Percentiles rank a stretch among this genome's conserved stretches.
phyloP scores from a whole-genome alignment of 2,888 invertebrate genomes.

The Hydrotaea diabolus region DNA sequence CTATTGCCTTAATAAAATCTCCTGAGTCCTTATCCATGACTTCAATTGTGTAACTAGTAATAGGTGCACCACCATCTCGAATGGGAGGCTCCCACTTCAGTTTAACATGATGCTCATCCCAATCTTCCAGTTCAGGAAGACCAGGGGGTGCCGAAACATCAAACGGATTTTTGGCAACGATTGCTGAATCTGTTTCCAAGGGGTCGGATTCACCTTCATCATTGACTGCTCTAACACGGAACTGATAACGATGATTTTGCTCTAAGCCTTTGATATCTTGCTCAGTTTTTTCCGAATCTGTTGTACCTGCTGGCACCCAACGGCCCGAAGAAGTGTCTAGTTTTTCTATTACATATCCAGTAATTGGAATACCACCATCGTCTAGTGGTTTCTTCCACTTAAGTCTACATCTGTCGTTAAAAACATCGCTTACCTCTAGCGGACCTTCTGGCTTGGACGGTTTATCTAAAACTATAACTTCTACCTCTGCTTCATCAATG shows the following conservation, averaged over 20 bases:
- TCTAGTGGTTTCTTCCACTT: constrained; percentile 98
- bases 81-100: constrained; percentile 95
- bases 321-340: constrained; percentile 93
- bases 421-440: constrained; percentile 93
- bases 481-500: constrained; percentile 95
- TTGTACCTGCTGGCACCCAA: constrained; percentile 93
- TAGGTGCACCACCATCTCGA: constrained; percentile 95
- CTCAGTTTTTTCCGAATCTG: constrained; percentile 90
- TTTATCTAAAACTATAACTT: constrained; percentile 91
- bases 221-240: constrained; percentile 97
- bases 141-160: constrained; percentile 94
- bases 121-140: constrained; percentile 94
- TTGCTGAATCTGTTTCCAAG: constrained; percentile 92
- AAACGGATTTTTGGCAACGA: constrained; percentile 98
- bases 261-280: constrained; percentile 92
- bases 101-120: constrained; percentile 94
- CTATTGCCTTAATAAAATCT: constrained; percentile 91
- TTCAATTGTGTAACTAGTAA: constrained; percentile 95
- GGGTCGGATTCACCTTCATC: constrained; percentile 99
- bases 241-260: constrained; percentile 97
- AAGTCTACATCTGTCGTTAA: constrained; percentile 95
- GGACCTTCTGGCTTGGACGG: constrained; percentile 87
- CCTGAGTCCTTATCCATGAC: constrained; percentile 94
- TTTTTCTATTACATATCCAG: constrained; percentile 95
- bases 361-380: constrained; percentile 95